Percentiles rank a stretch among this genome's conserved stretches.
phyloP scores from a whole-genome alignment of 2,888 invertebrate species.

The Spodoptera littoralis region DNA sequence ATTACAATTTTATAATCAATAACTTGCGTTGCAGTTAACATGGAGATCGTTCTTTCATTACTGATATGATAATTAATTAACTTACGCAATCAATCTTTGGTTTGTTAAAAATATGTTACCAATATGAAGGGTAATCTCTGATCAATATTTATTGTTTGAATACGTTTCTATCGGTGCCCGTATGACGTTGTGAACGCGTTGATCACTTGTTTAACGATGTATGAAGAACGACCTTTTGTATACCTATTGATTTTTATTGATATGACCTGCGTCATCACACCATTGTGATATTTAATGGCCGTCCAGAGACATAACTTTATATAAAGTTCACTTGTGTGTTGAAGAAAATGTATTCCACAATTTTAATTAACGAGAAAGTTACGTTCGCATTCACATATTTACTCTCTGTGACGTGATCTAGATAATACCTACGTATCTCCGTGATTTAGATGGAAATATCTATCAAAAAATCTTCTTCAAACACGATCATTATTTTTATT shows the following conservation, averaged over 20 bases:
- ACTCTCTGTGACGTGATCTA: too few relatives aligned
- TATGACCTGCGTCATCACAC: slow-evolving; percentile 30
- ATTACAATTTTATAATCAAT: slow-evolving; percentile 19
- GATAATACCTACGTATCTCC: background rate
- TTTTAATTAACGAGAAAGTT: background rate
- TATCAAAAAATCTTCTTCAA: slow-evolving; percentile 1
- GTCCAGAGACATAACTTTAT: background rate
- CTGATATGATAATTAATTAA: background rate
- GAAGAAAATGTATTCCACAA: too few relatives aligned
- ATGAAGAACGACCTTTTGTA: slow-evolving; percentile 29
- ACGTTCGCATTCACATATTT: background rate
- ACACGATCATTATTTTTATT: slow-evolving; percentile 13
- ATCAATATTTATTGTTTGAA: background rate
- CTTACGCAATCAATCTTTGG: too few relatives aligned
- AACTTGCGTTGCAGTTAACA: slow-evolving; percentile 2
- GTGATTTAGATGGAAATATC: slow-evolving; percentile 5
- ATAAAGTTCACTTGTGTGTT: too few relatives aligned
- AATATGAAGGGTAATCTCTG: background rate
- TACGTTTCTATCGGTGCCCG: slow-evolving; percentile 4
- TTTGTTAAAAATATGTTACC: background rate
- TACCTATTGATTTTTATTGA: slow-evolving; percentile 40
- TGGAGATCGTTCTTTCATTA: background rate
- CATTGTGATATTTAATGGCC: slow-evolving; percentile 17
- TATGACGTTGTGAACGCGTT: slow-evolving; percentile 22
- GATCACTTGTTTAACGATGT: slow-evolving; percentile 44